A percentile compares a stretch with the other conserved stretches of the same genome.
Evolutionary conservation across 2,113 vertebrate species (phyloP).

Genomic region (Sphyrna mokarran): DNA sequence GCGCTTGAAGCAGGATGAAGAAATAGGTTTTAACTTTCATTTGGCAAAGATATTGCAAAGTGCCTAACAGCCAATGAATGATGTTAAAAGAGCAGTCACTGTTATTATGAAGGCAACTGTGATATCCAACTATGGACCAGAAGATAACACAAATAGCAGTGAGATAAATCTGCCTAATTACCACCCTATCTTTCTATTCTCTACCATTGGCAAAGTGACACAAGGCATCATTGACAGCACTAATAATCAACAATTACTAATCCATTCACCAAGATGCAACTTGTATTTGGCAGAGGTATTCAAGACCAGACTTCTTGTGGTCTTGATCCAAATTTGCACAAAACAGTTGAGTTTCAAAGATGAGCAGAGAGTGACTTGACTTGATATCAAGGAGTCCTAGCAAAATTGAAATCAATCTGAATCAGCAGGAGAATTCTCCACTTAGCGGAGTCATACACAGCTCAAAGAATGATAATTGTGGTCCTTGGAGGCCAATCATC

Average conservation of each 20-base stretch:
- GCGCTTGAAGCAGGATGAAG: neutral
- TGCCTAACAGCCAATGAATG: neutral
- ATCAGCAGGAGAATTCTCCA: too few species aligned
- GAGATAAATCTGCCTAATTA: neutral
- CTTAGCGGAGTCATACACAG: neutral
- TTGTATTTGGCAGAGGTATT: neutral
- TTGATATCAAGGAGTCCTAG: neutral
- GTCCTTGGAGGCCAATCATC: neutral
- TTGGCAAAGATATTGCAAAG: neutral
- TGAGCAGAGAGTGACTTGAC: neutral
- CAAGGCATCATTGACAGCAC: neutral
- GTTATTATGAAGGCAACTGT: neutral
- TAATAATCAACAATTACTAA: neutral
- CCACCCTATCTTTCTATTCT: neutral
- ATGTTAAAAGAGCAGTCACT: neutral
- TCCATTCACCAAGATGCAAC: neutral
- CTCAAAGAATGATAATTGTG: neutral
- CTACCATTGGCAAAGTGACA: neutral
- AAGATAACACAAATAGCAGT: neutral
- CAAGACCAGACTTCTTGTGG: neutral
- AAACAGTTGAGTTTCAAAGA: neutral
- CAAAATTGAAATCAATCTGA: neutral
- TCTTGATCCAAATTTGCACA: neutral
- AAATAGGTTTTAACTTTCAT: neutral
- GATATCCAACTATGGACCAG: neutral